phyloP scores from a whole-genome alignment of 1,140 invertebrate genomes.

The Drepana arcuata region DNA sequence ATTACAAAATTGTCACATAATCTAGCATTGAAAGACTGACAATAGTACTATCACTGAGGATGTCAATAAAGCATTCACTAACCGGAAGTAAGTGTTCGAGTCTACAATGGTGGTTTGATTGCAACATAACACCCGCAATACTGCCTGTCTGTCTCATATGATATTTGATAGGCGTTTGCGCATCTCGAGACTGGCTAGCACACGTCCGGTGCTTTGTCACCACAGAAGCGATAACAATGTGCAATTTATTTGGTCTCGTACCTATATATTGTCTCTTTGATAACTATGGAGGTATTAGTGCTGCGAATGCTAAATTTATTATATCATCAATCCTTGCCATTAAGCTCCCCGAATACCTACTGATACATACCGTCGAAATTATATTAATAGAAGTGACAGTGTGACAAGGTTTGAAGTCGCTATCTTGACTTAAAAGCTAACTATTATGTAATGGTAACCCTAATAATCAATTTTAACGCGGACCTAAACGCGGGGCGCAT shows the following conservation, averaged over 20 bases:
- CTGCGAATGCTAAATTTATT: too few species aligned
- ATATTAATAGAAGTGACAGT: too few species aligned
- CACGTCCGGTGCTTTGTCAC: slow-evolving; percentile 23
- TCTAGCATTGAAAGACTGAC: slow-evolving; percentile 1
- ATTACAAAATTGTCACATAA: not conserved
- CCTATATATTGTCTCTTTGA: too few species aligned
- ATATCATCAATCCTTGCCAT: too few species aligned
- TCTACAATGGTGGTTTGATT: slow-evolving; percentile 48
- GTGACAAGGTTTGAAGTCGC: too few species aligned
- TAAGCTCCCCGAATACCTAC: too few species aligned
- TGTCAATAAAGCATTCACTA: slow-evolving; percentile 3
- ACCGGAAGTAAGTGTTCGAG: slow-evolving; percentile 50
- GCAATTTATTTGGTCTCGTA: not conserved
- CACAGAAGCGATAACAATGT: not conserved
- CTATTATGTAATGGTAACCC: too few species aligned
- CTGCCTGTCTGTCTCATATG: slow-evolving; percentile 25
- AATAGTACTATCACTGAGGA: not conserved
- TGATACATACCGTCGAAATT: too few species aligned
- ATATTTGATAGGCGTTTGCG: slow-evolving; percentile 27
- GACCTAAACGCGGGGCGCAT: too few species aligned
- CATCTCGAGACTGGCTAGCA: slow-evolving; percentile 18
- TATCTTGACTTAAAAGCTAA: too few species aligned
- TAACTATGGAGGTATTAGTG: too few species aligned
- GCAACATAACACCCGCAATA: slow-evolving; percentile 44
- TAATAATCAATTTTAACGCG: too few species aligned